Evolutionary conservation across 53 echinoderm and acorn worm species (phyloP), one percentile per base, ranked within the genome.

Genomic region (Echinarachnius parma): DNA sequence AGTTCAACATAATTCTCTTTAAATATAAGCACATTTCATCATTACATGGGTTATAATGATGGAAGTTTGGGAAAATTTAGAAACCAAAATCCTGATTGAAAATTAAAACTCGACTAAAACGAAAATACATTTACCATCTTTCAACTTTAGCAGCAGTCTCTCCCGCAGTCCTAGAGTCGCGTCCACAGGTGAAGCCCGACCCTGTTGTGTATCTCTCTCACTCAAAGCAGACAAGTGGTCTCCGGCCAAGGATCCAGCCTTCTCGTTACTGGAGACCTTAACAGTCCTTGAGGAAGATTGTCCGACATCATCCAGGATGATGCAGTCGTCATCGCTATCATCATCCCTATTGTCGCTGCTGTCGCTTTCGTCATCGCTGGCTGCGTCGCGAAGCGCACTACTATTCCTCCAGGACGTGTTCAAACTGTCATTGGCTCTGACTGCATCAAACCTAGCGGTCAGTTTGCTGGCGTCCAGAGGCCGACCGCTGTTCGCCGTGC

Each of bases 291-390:
- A n/a, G n/a, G n/a, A n/a, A n/a, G n/a, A n/a, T n/a, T n/a, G n/a
- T n/a, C n/a, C n/a, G n/a, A n/a, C n/a, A 29, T 48, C 74, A n/a
- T 62, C 53, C 39, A 72, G 47, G 22, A 81, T 53, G 21, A 62
- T 24, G 26, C 74, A 61, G 36, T 81, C 81, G 75, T 81, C 72
- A 81, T 81, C 81, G 21, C 46, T 37, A 37, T 18, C 21, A 16
- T 48, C 72, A 13, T 52, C 46, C 7, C 10, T 13, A 13, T 62
- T 19, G 34, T 59, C 48, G 25, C 48, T 60, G 24, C 60, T 60
- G 44, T 33, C 30, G 32, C 33, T 48, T 1, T 57, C 59, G 15
- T 44, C 0, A 15, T n/a, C 28, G 60, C 7, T 13, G 13, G 20
- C 32, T n/a, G n/a, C n/a, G n/a, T n/a, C n/a, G n/a, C n/a, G n/a